Conservation (phyloP, 2,113 vertebrate genomes). For the Hemibagrus wyckioides region DNA sequence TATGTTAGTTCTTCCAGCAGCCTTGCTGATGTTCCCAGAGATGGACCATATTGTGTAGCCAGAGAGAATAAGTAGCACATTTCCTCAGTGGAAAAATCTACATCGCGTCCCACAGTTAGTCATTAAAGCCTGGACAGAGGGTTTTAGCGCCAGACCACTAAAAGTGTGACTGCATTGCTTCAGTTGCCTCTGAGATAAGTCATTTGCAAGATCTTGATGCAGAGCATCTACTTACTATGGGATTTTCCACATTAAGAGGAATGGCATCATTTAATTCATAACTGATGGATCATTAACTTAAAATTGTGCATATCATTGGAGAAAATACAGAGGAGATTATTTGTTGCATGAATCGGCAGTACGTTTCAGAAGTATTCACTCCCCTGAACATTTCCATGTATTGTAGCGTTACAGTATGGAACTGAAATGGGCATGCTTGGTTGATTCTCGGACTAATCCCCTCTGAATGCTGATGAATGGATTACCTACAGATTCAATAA, state of each 20-base stretch:
- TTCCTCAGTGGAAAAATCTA: conserved; percentile 65
- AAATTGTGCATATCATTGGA: background rate
- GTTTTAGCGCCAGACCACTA: conserved; percentile 8
- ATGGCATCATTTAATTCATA: background rate
- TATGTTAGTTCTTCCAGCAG: conserved; percentile 16
- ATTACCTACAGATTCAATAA: background rate
- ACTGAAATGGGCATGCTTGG: background rate
- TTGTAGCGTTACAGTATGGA: background rate
- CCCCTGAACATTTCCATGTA: background rate
- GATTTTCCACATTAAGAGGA: background rate
- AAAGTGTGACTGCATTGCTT: background rate
- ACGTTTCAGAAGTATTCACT: background rate
- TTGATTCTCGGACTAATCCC: background rate
- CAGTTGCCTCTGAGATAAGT: conserved; percentile 1
- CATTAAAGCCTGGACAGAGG: conserved; percentile 20
- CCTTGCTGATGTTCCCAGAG: conserved; percentile 43
- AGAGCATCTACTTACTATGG: background rate
- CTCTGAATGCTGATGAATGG: background rate
- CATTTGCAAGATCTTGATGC: background rate
- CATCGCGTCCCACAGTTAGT: conserved; percentile 47
- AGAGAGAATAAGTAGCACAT: conserved; percentile 64
- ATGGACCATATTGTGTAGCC: conserved; percentile 38
- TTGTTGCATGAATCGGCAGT: background rate
- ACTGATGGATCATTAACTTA: background rate
- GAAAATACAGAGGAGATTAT: background rate